A percentile compares a stretch with the other conserved stretches of the same genome.
These are phyloP conservation scores for Dysidea cf. avara DNA, from an alignment of 37 sponge, comb jelly and placozoan genomes.

Conservation along the genomic window DNA sequence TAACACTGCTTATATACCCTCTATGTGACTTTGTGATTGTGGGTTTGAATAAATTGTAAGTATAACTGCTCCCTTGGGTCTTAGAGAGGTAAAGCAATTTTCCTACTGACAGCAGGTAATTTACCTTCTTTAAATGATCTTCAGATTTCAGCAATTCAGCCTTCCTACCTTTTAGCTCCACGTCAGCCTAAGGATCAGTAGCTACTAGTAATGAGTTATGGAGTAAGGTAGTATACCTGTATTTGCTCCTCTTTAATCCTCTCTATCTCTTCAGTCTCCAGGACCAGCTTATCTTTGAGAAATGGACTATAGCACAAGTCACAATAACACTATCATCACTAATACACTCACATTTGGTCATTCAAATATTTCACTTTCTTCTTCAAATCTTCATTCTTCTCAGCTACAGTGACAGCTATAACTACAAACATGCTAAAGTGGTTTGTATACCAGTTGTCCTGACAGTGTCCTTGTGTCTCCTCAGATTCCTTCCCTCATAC, in stretches of 20 bases:
- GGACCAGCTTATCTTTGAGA: conserved; percentile 32
- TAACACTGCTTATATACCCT: too few species aligned
- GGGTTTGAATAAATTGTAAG: too few species aligned
- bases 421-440: background rate
- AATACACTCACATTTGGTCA: background rate
- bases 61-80: too few species aligned
- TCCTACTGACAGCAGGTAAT: background rate
- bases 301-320: conserved; percentile 12
- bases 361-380: conserved; percentile 14
- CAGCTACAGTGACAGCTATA: too few species aligned
- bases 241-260: conserved; percentile 23
- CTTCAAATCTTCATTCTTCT: conserved; percentile 44
- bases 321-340: background rate
- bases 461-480: conserved; percentile 12
- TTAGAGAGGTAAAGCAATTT: background rate
- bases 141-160: background rate
- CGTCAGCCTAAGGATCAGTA: background rate
- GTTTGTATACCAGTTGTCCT: conserved; percentile 9
- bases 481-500: conserved; percentile 20
- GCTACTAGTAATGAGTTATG: background rate
- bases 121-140: background rate
- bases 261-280: conserved; percentile 35
- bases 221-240: background rate
- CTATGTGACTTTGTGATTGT: too few species aligned
- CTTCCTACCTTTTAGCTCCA: background rate